Conservation (phyloP, 2,888 invertebrate species). For the Lithophane ornitopus region DNA sequence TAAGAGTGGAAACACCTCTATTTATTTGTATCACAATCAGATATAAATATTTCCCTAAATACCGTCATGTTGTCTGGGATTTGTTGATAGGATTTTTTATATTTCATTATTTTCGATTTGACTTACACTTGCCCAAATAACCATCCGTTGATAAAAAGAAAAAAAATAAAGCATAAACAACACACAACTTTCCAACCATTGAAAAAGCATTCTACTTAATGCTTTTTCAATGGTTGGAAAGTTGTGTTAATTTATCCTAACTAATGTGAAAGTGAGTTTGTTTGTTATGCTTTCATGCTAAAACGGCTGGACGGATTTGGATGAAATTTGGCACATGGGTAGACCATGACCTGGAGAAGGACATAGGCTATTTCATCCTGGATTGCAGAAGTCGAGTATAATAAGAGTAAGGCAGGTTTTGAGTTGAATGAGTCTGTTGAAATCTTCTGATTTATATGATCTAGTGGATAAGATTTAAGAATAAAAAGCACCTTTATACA, state of each 20-base stretch:
- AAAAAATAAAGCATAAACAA: no score
- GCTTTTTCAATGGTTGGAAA: neutral
- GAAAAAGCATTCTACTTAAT: no score
- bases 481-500: conserved; percentile 55
- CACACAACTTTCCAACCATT: no score
- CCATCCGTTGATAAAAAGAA: no score
- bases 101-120: neutral
- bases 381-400: neutral
- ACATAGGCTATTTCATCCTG: no score
- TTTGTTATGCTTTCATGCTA: no score
- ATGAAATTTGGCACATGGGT: no score
- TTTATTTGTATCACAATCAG: neutral
- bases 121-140: neutral
- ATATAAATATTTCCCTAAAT: neutral
- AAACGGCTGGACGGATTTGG: no score
- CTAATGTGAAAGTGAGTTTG: no score
- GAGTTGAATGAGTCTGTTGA: neutral
- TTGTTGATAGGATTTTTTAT: neutral
- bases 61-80: neutral
- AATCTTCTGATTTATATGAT: conserved; percentile 1
- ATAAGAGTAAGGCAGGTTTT: neutral
- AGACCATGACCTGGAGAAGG: no score
- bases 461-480: conserved; percentile 13
- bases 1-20: neutral
- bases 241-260: no score